Evolutionary conservation across 2,797 vertebrate species (phyloP), one percentile per base, ranked within the genome.

Genomic region (Cygnus olor): DNA sequence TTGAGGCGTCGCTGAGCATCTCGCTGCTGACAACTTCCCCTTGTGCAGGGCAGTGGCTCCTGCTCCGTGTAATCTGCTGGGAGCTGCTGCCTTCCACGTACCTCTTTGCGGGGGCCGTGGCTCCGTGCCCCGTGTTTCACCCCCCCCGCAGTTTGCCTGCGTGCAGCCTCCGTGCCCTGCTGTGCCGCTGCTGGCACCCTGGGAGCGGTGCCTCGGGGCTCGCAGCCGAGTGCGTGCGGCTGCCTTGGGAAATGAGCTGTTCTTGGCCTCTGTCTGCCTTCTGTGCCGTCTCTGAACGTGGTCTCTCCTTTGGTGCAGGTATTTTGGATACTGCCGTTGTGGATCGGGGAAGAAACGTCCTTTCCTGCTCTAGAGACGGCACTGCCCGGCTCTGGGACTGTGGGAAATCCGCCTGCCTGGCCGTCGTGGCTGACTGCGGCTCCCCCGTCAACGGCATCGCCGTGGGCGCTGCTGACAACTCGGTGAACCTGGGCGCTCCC

Each of bases 321-420:
- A 94, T 98, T 89, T 83, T 98, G 88, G 98, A 98, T 91, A 96
- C 97, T 61, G 98, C 98, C 69, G 96, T 98, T 14, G 96, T 98
- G 93, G 98, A 98, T 18, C 95, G 97, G 6, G 98, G 98, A 1
- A 97, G 98, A 30, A 98, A 98, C 1, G 96, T 98, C 17, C 63
- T 98, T 11, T 98, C 98, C 69, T 96, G 95, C 91, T 98, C 98
- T 32, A 90, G 98, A 64, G 98, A 98, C 0, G 98, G 98, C 69
- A 98, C 97, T 2, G 98, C 96, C 10, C 95, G 98, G 13, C 97
- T 98, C 56, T 98, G 98, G 98, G 98, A 98, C 78, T 98, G 98
- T 6, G 98, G 98, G 6, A 97, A 94, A 27, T 97, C 98, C 0
- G 42, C 98, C 65, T 98, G 98, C 47, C 94, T 98, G 89, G 97